These are phyloP conservation scores for Acrocephalus arundinaceus DNA, from an alignment of 2,113 vertebrate species.

Conservation along the genomic window DNA sequence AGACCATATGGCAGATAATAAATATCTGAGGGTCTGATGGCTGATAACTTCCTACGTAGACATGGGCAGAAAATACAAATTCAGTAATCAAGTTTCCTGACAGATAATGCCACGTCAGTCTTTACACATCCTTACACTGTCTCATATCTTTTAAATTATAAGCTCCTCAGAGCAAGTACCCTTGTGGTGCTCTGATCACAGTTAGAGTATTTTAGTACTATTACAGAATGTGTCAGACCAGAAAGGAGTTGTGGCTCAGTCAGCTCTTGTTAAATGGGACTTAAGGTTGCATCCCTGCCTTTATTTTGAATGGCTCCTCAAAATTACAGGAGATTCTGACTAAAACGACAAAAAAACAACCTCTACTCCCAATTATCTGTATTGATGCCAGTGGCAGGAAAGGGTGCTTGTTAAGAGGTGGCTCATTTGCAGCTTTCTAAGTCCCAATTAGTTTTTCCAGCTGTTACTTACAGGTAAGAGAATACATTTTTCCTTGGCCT, in stretches of 20 bases:
- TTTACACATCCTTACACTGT: background rate
- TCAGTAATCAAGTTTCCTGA: background rate
- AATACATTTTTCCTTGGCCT: background rate
- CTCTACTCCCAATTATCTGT: background rate
- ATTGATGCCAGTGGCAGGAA: background rate
- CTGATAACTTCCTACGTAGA: constrained; percentile 4
- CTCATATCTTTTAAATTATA: background rate
- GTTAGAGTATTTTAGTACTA: background rate
- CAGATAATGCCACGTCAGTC: background rate
- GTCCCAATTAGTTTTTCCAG: background rate
- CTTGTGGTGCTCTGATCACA: background rate
- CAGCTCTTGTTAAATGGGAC: background rate
- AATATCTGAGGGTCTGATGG: background rate
- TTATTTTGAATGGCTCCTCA: background rate
- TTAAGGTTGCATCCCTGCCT: background rate
- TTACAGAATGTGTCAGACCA: background rate
- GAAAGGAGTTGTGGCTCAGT: background rate
- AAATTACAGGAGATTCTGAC: background rate
- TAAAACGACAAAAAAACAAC: background rate
- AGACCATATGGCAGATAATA: constrained; percentile 16
- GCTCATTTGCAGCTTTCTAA: background rate
- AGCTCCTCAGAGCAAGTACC: background rate
- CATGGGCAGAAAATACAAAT: constrained; percentile 5
- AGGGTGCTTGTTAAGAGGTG: background rate
- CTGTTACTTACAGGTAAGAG: background rate